Percentiles rank a stretch among this genome's conserved stretches.
These are phyloP conservation scores for Xanthorhoe spadicearia DNA, from an alignment of 2,888 invertebrate species.

Conservation along the genomic window DNA sequence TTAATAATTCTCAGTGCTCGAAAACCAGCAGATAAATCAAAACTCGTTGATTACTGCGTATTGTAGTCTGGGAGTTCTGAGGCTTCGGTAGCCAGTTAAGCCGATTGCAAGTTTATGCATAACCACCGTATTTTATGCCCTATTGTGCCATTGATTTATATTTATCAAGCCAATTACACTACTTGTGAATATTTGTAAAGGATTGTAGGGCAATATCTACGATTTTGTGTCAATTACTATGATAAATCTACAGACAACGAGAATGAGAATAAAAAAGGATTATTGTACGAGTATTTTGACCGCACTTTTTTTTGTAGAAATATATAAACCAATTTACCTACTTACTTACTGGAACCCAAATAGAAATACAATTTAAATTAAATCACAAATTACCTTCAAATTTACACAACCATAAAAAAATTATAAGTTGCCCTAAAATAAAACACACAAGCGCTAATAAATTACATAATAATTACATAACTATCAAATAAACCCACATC, in stretches of 20 bases:
- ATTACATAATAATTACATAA: background rate
- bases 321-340: no score
- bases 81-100: constrained; percentile 55
- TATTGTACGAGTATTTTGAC: no score
- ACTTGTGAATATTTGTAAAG: constrained; percentile 57
- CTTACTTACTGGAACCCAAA: no score
- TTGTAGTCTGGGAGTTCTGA: constrained; percentile 25
- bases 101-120: constrained; percentile 52
- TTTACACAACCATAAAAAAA: no score
- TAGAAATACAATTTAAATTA: no score
- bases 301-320: no score
- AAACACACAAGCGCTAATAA: background rate
- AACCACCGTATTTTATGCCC: constrained; percentile 62
- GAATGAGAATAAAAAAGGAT: no score
- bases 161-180: constrained; percentile 67
- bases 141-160: constrained; percentile 72
- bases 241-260: no score
- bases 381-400: no score
- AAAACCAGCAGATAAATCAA: constrained; percentile 25
- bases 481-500: background rate
- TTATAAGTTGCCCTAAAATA: no score
- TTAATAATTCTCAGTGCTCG: background rate
- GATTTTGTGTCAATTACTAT: constrained; percentile 9
- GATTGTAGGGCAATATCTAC: constrained; percentile 35
- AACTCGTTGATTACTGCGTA: constrained; percentile 27